Evolutionary conservation across 2,888 invertebrate genomes (phyloP), one percentile per base, ranked within the genome.

Genomic region (Morpho achilles): DNA sequence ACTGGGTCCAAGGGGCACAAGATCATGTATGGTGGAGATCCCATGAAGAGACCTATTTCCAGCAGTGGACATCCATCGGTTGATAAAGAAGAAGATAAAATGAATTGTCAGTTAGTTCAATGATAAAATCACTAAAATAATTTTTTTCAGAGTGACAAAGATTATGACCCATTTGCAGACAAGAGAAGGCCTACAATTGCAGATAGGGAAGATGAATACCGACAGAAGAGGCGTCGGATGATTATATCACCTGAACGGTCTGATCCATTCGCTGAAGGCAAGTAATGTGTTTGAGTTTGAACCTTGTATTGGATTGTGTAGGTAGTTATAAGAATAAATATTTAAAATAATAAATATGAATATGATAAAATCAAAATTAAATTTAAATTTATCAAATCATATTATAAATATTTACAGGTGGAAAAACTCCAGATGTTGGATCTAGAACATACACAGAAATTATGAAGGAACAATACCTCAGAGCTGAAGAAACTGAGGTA

Each of bases 221-320:
- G 97, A 58, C 96, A 96, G 73, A 95, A 96, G 72, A 93, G 97
- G 69, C 93, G 97, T 62, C 92, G 96, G 83, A 95, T 97, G 93
- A 96, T 96, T 65, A 98, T 99, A 75, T 99, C 99, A 5, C 99
- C 99, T 0, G 99, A 98, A 77, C 93, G 99, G 74, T 94, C 96
- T 69, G 99, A 99, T 92, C 98, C 98, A 43, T 99, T 99, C 92
- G 97, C 98, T 76, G 98, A 98, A 93, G 98, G 98, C 98, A 92
- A 90, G 94, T 92, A 10, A n/a, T 8, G 55, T 10, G 4, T 42
- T 10, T 8, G 63, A 54, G 32, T 32, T 16, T 32, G 32, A 32
- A 32, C 1, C 32, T 0, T 5, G 0, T 32, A 32, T 2, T 32
- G 32, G 3, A 32, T 2, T 32, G 32, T 32, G 5, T 32, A 32